Conservation (phyloP, 2,113 vertebrate species). For the Cyprinus carpio region DNA sequence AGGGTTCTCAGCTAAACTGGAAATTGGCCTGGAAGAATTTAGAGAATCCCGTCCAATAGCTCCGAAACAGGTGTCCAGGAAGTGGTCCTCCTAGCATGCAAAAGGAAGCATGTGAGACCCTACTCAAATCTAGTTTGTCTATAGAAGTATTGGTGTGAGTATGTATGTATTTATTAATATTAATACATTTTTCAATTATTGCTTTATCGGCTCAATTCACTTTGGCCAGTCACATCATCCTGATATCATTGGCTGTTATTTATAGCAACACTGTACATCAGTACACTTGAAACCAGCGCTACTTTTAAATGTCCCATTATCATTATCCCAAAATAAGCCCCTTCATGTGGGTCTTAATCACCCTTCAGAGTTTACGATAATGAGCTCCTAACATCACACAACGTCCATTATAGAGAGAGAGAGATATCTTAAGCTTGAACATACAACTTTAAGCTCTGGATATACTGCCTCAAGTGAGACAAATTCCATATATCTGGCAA, state of each 20-base stretch:
- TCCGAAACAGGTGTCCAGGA: slow-evolving; percentile 74
- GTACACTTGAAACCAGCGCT: no score
- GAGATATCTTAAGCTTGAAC: slow-evolving; percentile 13
- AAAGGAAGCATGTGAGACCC: background rate
- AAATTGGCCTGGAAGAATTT: slow-evolving; percentile 78
- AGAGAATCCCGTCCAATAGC: slow-evolving; percentile 75
- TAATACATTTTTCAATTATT: no score
- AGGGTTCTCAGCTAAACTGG: slow-evolving; percentile 75
- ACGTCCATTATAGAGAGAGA: background rate
- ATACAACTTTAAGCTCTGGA: slow-evolving; percentile 75
- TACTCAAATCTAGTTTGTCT: background rate
- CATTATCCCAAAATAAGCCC: background rate
- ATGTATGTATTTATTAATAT: no score
- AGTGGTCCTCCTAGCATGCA: slow-evolving; percentile 73
- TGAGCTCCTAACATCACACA: no score
- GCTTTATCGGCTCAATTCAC: no score
- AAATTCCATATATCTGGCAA: slow-evolving; percentile 77
- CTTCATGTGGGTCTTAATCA: background rate
- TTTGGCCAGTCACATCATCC: no score
- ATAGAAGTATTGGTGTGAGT: background rate
- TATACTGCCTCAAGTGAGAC: slow-evolving; percentile 69
- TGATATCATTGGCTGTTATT: no score
- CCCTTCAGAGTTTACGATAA: background rate
- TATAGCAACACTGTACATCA: no score
- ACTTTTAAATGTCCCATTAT: no score